A percentile compares a stretch with the other conserved stretches of the same genome.
phyloP scores from a whole-genome alignment of 2,113 vertebrate genomes.

The Atrichornis clamosus region DNA sequence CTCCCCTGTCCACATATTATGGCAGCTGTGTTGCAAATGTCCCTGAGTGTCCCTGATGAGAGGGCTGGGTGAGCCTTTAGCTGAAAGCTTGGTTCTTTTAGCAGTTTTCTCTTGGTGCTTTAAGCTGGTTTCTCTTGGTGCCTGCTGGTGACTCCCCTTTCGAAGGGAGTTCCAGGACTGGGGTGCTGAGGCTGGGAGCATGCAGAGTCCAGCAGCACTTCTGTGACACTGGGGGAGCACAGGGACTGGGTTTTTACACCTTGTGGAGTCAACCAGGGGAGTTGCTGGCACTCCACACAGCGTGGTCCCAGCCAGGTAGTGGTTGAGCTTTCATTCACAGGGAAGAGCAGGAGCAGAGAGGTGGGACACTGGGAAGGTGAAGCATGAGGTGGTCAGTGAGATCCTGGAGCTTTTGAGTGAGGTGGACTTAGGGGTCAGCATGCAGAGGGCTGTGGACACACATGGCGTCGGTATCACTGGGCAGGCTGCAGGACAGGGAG shows the following conservation, averaged over 20 bases:
- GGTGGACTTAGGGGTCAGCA: conserved; percentile 25
- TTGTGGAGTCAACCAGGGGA: not conserved
- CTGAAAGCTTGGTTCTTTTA: not conserved
- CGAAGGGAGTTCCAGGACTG: not conserved
- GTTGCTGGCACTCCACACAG: not conserved
- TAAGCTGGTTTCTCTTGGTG: not conserved
- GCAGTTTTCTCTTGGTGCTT: not conserved
- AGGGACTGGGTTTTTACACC: not conserved
- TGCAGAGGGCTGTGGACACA: conserved; percentile 55
- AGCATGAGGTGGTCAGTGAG: conserved; percentile 37
- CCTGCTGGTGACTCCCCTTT: not conserved
- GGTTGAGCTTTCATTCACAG: not conserved
- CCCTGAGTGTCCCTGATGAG: conserved; percentile 12
- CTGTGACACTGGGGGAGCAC: not conserved
- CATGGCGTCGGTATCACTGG: not conserved
- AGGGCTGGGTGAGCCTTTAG: not conserved
- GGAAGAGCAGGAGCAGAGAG: not conserved
- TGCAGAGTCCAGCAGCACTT: not conserved
- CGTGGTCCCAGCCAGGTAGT: not conserved
- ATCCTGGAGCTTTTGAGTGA: not conserved
- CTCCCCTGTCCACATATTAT: not conserved
- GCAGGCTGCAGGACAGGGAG: conserved; percentile 53
- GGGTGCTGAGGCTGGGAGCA: not conserved
- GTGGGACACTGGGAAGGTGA: not conserved
- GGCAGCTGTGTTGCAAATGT: not conserved